Base-by-base conservation (phyloP, 2,888 invertebrate genomes). In the Slavum lentiscoides region DNA sequence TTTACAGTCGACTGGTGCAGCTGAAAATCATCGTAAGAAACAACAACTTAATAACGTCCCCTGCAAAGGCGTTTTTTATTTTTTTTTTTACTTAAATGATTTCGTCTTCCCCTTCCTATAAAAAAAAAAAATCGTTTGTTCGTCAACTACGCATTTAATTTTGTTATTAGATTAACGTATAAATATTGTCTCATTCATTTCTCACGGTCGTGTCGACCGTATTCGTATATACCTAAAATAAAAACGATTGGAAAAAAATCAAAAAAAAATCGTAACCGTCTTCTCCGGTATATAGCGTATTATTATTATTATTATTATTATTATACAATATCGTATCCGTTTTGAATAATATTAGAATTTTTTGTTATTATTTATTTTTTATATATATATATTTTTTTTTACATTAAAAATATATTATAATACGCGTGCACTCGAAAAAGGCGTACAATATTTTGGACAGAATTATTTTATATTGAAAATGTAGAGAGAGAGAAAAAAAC, bases 401-500 rank as follows among this genome's bases (percentile, higher is more conserved):
- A 13, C 13, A 53, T 1, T 1, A 53, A 15, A 1, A 53, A 17
- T 17, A 53, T 53, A 13, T 53, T 11, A 13, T 53, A 30, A 30
- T 30, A 30, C 30, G 30, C 30, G 30, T 30, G 30, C 30, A 30
- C 30, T 30, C 30, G 4, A 11, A 21, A 59, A 59, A n/a, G 43
- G 53, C 13, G 43, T 15, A 30, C 55, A 66, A 30, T 30, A 30
- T 30, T 74, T 66, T 66, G 15, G 74, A 39, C 74, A 66, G 55
- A 74, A 66, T 66, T 30, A 64, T 74, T 74, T 23, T 37, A 17
- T 23, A 64, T 39, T 21, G 66, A 55, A 74, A 74, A 66, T 62
- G 17, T 17, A 2, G 43, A 43, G 37, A 39, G n/a, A n/a, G n/a
- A n/a, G n/a, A 15, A 74, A 49, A 74, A 66, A 74, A 66, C 74